A percentile compares a stretch with the other conserved stretches of the same genome.
These are phyloP conservation scores for Grammomys surdaster DNA, from an alignment of 2,113 vertebrate species.

Conservation along the genomic window DNA sequence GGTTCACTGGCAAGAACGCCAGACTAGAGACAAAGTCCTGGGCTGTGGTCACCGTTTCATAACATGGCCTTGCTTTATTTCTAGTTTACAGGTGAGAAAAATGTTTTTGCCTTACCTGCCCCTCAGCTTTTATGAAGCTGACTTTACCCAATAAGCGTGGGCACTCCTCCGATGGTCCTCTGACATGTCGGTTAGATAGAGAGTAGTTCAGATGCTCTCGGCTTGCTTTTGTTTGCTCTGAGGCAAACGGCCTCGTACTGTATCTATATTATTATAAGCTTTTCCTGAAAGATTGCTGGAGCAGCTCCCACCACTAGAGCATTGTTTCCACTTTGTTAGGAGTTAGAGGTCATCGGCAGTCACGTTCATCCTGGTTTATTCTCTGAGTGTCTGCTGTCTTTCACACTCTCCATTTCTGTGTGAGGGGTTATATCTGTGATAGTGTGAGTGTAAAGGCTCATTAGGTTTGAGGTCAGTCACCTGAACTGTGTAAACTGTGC, in stretches of 20 bases:
- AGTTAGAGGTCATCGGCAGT: neutral
- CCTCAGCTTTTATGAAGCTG: slow-evolving; percentile 11
- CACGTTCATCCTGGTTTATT: neutral
- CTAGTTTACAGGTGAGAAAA: neutral
- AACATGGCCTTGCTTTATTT: neutral
- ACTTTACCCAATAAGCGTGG: neutral
- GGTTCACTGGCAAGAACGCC: neutral
- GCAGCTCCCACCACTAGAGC: neutral
- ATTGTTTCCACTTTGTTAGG: neutral
- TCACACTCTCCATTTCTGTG: neutral
- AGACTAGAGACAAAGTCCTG: neutral
- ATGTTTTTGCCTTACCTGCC: neutral
- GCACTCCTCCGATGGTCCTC: neutral
- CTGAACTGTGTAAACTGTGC: neutral
- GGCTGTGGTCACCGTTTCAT: neutral
- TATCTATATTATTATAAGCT: neutral
- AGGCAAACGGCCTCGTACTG: neutral
- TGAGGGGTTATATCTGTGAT: neutral
- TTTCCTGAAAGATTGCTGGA: neutral
- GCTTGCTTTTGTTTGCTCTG: neutral
- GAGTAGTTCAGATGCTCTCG: neutral
- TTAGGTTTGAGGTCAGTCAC: neutral
- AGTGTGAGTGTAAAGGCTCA: neutral
- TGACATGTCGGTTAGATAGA: neutral
- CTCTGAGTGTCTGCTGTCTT: neutral